Evolutionary conservation across 2,797 vertebrate species (phyloP).

Genomic region (Simalia tracyae): DNA sequence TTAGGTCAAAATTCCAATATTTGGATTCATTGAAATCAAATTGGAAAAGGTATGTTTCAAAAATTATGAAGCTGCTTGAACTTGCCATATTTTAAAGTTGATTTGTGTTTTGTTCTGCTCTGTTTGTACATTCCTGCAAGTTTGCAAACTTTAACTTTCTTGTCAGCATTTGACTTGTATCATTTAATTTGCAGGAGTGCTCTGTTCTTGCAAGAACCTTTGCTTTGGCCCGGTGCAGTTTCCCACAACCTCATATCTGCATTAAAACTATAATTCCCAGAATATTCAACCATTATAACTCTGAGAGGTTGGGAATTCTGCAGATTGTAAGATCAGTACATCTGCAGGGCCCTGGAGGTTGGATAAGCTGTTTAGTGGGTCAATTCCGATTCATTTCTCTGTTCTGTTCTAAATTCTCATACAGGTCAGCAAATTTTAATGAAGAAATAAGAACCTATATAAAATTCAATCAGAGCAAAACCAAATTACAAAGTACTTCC

Average conservation of each 20-base stretch:
- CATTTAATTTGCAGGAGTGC: background rate
- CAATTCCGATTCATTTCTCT: background rate
- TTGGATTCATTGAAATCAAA: slow-evolving; percentile 2
- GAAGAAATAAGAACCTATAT: background rate
- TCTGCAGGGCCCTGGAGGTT: background rate
- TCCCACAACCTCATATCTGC: background rate
- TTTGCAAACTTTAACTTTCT: background rate
- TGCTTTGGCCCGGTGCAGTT: background rate
- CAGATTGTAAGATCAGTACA: background rate
- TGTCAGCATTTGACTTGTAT: background rate
- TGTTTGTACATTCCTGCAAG: background rate
- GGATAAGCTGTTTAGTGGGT: background rate
- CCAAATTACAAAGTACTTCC: background rate
- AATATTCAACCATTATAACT: background rate
- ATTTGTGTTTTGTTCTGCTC: slow-evolving; percentile 5
- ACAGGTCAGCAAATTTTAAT: background rate
- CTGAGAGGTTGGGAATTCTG: background rate
- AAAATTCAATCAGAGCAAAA: slow-evolving; percentile 11
- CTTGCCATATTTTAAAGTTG: background rate
- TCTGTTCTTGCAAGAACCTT: background rate
- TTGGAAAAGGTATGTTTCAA: slow-evolving; percentile 8
- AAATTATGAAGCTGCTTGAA: background rate
- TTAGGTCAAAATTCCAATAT: slow-evolving; percentile 17
- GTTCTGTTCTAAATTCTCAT: background rate
- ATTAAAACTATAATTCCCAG: background rate